Evolutionary conservation across 2,888 invertebrate genomes (phyloP), one percentile per base, ranked within the genome.

Genomic region (Sisyra terminalis): DNA sequence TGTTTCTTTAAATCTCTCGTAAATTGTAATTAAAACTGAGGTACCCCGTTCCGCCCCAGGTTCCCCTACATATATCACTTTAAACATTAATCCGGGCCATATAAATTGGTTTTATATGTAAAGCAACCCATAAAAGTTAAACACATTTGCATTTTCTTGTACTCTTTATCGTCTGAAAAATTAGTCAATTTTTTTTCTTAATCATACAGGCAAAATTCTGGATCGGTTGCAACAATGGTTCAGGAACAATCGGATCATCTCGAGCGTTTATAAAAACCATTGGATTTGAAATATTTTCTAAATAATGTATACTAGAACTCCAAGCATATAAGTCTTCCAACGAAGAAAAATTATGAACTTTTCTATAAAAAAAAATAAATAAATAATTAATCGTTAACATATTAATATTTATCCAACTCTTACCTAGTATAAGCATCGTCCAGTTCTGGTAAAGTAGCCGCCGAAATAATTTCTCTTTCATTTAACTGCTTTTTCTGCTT

Each of bases 201-300:
- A 45, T 72, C 79, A 75, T 64, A 89, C 89, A 71, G 53, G 81
- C 80, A 66, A 74, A 75, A 51, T 78, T 73, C 54, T 76, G 74
- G 39, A 88, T 76, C 5, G 81, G 75, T 14, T 73, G 67, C 49
- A 87, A 63, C 44, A 94, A 63, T 18, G 74, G 71, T 49, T 80
- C 79, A 6, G 92, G 92, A 39, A 93, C 80, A 39, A 94, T 71
- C 2, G 94, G 94, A 66, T 94, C 94, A 61, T 94, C 94, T 50
- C 75, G 70, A 7, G 93, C 74, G 64, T 94, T 94, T 45, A 94
- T 74, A 57, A 90, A 88, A 51, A 94, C 74, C 78, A 92, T 86
- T 8, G 93, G 93, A 14, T 79, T 76, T 43, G 73, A 70, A 47
- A 92, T 81, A 53, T 78, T 78, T 15, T 81, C 66, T 44, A 92